Conservation (phyloP, 1,140 invertebrate genomes). For the Procambarus virginalis region DNA sequence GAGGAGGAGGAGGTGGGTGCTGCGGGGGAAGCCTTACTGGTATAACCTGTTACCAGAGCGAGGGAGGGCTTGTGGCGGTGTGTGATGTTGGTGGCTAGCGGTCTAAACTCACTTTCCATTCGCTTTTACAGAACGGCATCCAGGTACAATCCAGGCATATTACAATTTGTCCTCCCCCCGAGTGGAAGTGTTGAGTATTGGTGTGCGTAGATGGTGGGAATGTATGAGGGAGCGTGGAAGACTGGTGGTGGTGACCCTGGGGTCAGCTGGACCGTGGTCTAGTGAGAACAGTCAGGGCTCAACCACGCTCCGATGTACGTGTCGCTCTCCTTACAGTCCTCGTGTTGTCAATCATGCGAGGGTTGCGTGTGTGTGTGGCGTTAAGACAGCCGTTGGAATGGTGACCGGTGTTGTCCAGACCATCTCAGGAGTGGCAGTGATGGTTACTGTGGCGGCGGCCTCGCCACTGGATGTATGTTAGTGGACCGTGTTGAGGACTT, state of each 20-base stretch:
- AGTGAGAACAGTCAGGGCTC: conserved; percentile 13
- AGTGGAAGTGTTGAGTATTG: background rate
- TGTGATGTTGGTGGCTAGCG: background rate
- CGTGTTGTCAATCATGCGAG: background rate
- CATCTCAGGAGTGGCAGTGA: no score
- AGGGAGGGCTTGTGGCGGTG: background rate
- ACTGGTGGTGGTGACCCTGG: conserved; percentile 3
- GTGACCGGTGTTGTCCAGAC: background rate
- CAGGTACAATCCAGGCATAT: no score
- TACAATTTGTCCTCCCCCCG: no score
- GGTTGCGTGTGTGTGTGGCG: background rate
- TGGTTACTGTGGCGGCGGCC: no score
- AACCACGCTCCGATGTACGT: background rate
- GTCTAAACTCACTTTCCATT: no score
- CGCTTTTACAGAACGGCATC: no score
- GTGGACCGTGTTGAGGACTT: conserved; percentile 19
- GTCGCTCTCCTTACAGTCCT: background rate
- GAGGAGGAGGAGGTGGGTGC: background rate
- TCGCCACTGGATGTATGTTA: conserved; percentile 18
- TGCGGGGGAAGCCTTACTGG: conserved; percentile 39
- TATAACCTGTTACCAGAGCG: conserved; percentile 43
- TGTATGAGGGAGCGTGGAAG: background rate
- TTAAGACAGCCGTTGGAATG: background rate
- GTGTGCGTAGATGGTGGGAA: background rate
- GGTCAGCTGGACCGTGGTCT: conserved; percentile 5